Base-by-base conservation (phyloP, 2,113 vertebrate genomes). In the Sapajus apella region DNA sequence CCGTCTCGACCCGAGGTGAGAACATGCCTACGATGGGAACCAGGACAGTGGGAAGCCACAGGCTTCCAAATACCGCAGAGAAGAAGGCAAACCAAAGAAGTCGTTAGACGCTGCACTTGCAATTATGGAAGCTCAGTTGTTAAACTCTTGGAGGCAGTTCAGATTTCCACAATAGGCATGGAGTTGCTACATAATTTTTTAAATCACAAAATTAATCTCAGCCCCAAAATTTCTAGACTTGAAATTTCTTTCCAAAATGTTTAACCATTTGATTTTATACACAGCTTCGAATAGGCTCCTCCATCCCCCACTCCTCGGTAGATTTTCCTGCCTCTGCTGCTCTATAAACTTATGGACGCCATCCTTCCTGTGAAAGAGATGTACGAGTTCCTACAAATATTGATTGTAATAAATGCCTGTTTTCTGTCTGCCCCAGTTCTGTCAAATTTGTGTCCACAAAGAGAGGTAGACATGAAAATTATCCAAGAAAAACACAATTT, bases 371-470 rank as follows among this genome's bases (percentile, higher is more conserved):
- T 66, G 92, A 98, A 97, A 97, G 68, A 91, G 94, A 96, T 91
- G 68, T 37, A 94, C 76, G 37, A 30, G 47, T 97, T 68, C 89
- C 91, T 96, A 87, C 95, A 96, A 97, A 98, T 96, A 70, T 91
- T 87, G 94, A 76, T 40, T 40, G 32, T 96, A 86, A 94, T 35
- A 97, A 95, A 96, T 47, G 94, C 40, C 86, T 95, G 73, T 91
- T 97, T 98, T 98, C 94, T 96, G 82, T 98, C 93, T 98, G 90
- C 47, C 97, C 97, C 80, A 98, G 94, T 98, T 98, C 87, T 97
- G 97, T 97, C 97, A 98, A 95, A 98, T 89, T 64, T 94, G 72
- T 92, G 88, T 98, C 97, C 96, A 94, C 91, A 97, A 98, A 92
- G 55, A 88, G 88, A 95, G 58, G 68, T n/a, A 97, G 95, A 94